Base-by-base conservation (phyloP, 2,888 invertebrate genomes). In the Candidula unifasciata region DNA sequence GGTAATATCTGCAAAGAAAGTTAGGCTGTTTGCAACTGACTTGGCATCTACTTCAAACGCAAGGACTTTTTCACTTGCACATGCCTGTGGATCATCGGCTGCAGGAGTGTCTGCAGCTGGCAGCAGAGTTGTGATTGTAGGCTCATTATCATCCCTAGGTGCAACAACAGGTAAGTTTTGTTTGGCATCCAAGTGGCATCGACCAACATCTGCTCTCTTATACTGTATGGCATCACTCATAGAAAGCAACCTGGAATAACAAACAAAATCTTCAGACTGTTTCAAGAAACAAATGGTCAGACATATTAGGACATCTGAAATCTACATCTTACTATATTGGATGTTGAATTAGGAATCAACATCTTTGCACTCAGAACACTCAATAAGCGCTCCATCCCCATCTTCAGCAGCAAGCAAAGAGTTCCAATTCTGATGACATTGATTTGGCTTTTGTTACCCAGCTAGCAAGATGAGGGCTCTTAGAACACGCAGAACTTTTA, bases 1-100 rank as follows among this genome's bases (percentile, higher is more conserved):
- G 66, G 71, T 95, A 60, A 96, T 94, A 87, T 96, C 95, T 13
- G 97, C 95, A 88, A 96, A 95, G 91, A 97, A 97, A 92, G 96
- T 95, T 0, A 95, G 94, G 84, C 95, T 95, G 94, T 97, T 97
- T 13, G 97, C 98, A 92, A 97, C 97, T 94, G 97, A 97, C 76
- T 97, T 96, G 0, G 97, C 97, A 64, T 96, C 96, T 10, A 96
- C 18, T 30, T 83, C 83, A 27, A 68, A 37, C 33, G 60, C 73
- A 33, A 69, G 60, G 21, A 13, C 52, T 35, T 30, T 54, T 21
- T 78, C 83, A 33, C 37, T 68, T n/a, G 73, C 77, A 78, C 83
- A 83, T 33, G 78, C 33, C 21, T 69, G n/a, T 24, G 83, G 83
- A 24, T 68, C 77, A 69, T 66, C 83, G 33, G 77, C 77, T 27